phyloP scores from a whole-genome alignment of 2,888 invertebrate species.

The Chromoteleia sp. region DNA sequence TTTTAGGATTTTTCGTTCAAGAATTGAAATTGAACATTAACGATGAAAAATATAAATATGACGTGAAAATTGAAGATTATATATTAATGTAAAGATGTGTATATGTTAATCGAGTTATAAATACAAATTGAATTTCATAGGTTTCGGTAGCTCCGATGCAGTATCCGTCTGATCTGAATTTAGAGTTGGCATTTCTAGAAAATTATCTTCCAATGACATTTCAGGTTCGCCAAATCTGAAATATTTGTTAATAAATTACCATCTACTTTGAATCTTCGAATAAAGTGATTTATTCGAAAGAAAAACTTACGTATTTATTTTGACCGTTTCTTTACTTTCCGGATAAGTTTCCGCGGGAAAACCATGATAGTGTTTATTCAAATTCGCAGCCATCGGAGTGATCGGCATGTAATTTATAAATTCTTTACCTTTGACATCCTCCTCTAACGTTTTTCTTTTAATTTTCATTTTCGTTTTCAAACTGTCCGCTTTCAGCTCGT shows the following conservation, averaged over 20 bases:
- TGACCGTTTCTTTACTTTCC: constrained; percentile 6
- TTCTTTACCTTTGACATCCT: not conserved
- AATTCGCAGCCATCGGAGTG: not conserved
- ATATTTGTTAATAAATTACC: no score
- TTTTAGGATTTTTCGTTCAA: no score
- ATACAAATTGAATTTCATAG: constrained; percentile 70
- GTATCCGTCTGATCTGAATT: constrained; percentile 51
- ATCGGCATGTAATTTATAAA: not conserved
- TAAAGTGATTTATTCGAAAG: not conserved
- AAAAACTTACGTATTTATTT: constrained; percentile 33
- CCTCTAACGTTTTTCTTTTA: no score
- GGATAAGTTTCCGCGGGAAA: not conserved
- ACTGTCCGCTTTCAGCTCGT: not conserved
- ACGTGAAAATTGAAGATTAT: not conserved
- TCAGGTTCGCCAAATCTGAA: constrained; percentile 68
- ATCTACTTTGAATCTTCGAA: no score
- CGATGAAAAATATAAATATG: no score
- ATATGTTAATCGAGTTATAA: constrained; percentile 28
- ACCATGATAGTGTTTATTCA: not conserved
- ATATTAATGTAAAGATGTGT: not conserved
- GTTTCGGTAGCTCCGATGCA: constrained; percentile 75
- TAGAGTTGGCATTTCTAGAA: constrained; percentile 72
- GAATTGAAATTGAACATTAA: no score
- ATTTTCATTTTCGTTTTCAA: constrained; percentile 14
- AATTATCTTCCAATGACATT: constrained; percentile 67